Evolutionary conservation across 2,113 vertebrate species (phyloP).

Genomic region (Paramormyrops kingsleyae): DNA sequence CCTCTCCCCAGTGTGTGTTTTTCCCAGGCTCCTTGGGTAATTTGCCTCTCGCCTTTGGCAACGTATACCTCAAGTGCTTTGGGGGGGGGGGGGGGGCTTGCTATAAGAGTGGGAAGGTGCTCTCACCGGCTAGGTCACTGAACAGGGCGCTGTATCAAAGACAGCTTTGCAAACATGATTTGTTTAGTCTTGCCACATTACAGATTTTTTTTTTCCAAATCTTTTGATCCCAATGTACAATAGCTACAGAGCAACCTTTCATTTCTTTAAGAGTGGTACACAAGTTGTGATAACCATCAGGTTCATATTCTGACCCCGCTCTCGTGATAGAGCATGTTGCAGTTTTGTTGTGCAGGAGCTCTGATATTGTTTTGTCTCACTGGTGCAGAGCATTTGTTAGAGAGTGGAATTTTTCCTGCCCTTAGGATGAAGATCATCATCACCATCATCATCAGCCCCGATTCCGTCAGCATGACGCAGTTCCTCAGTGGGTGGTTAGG

Average conservation of each 20-base stretch:
- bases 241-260: not conserved
- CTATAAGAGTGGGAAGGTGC: not conserved
- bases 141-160: not conserved
- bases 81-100: not conserved
- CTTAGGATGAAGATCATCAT: not conserved
- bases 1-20: conserved; percentile 6
- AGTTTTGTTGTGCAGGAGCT: not conserved
- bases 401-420: not conserved
- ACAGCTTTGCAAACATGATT: not conserved
- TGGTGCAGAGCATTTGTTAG: not conserved
- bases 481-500: not conserved
- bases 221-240: not conserved
- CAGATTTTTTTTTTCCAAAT: not conserved
- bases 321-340: not conserved
- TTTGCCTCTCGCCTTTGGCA: not conserved
- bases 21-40: conserved; percentile 1
- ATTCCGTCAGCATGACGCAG: not conserved
- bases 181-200: not conserved
- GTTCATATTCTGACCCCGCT: not conserved
- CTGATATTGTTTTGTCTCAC: not conserved
- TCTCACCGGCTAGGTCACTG: not conserved
- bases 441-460: not conserved
- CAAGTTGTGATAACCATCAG: not conserved
- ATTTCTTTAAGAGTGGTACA: not conserved
- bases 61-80: not conserved